Evolutionary conservation across 2,888 invertebrate species (phyloP).

Genomic region (Choristoneura rosaceana): DNA sequence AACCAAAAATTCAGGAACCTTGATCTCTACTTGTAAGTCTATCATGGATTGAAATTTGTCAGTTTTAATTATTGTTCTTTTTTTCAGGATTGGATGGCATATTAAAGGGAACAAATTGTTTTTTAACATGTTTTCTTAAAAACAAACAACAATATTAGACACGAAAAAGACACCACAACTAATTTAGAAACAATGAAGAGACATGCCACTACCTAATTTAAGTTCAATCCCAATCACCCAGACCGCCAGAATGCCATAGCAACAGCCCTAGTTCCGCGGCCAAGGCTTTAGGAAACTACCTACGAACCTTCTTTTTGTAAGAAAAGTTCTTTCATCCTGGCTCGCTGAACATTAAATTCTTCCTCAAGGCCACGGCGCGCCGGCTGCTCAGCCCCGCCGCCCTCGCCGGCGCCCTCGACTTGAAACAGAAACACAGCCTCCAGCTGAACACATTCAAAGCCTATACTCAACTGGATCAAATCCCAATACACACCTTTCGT

Average conservation of each 20-base stretch:
- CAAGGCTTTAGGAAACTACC: constrained; percentile 40
- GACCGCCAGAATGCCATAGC: constrained; percentile 46
- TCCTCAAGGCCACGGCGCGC: constrained; percentile 87
- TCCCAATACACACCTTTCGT: constrained; percentile 70
- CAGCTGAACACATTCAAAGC: constrained; percentile 57
- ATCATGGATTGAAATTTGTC: too few relatives aligned
- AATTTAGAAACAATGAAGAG: constrained; percentile 8
- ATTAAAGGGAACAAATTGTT: too few relatives aligned
- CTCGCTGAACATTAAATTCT: constrained; percentile 95
- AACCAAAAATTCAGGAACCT: too few relatives aligned
- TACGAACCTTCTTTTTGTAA: constrained; percentile 95
- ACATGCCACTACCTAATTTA: constrained; percentile 24
- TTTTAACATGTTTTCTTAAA: not conserved
- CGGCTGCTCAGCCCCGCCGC: constrained; percentile 58
- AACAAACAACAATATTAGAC: not conserved
- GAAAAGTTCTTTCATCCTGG: constrained; percentile 96
- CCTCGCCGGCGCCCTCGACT: constrained; percentile 67
- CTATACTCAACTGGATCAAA: constrained; percentile 50
- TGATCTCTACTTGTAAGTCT: too few relatives aligned
- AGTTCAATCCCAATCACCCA: constrained; percentile 42
- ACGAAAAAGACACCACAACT: constrained; percentile 20
- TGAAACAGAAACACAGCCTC: constrained; percentile 80
- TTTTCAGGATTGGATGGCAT: too few relatives aligned
- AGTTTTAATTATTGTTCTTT: too few relatives aligned
- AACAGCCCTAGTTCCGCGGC: constrained; percentile 47